Base-by-base conservation (phyloP, 2,797 vertebrate genomes). In the Zenarchopterus dispar region DNA sequence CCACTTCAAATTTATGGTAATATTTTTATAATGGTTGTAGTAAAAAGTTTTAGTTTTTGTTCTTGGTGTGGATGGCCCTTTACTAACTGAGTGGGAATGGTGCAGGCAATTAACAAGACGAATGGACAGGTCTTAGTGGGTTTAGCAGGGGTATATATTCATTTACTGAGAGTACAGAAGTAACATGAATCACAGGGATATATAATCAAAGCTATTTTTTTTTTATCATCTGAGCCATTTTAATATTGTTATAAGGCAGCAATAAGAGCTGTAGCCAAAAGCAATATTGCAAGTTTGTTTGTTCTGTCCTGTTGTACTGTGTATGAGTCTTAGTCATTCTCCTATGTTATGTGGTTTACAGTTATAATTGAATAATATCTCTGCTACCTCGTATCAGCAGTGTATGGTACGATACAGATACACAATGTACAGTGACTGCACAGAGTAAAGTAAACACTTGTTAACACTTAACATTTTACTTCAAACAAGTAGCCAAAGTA, bases 231-330 rank as follows among this genome's bases (percentile, higher is more conserved):
- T 82, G 81, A 86, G 80, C 77, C 82, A 88, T 79, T 77, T 80
- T 36, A 63, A 28, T 71, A 47, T 78, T 61, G 43, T 70, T 60
- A 78, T 58, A 73, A 73, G 70, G 55, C 76, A 90, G 80, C 84
- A 88, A 87, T 89, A 90, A 87, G 83, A 78, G 70, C 75, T 82
- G 46, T 62, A 81, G 77, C 78, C 84, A 77, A 84, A 85, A 87
- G 87, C 87, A 89, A 82, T 82, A 84, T 77, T 5, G 52, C 61
- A 39, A 44, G 19, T 53, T 44, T 74, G 62, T 72, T 78, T 77
- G 48, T 79, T 65, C 52, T 62, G 4, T 80, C 45, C 73, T 66
- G 18, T 47, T 62, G 61, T 80, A 75, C 70, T 77, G 65, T 82
- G 62, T 74, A 46, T 81, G 50, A 66, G 68, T 31, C 41, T 75